Conservation (phyloP, 2,113 vertebrate species). For the Chelonoidis abingdonii region DNA sequence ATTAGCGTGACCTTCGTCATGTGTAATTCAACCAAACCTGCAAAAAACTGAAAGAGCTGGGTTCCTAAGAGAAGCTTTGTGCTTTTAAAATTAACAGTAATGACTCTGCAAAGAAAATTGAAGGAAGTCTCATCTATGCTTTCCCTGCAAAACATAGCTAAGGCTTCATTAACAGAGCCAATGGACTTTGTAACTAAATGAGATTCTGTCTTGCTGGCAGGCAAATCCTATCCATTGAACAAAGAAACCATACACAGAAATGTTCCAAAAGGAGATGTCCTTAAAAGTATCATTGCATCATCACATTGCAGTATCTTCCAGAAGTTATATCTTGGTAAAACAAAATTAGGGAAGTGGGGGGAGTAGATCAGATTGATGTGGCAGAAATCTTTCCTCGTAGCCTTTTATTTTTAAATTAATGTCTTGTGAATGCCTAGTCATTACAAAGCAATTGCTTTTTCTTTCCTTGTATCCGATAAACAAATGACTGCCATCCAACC, state of each 20-base stretch:
- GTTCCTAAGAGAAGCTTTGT: conserved; percentile 43
- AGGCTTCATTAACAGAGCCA: conserved; percentile 70
- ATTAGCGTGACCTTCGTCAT: conserved; percentile 34
- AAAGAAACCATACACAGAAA: conserved; percentile 67
- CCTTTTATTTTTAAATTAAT: conserved; percentile 10
- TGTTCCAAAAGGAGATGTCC: conserved; percentile 55
- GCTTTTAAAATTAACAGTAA: conserved; percentile 53
- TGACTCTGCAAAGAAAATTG: conserved; percentile 8
- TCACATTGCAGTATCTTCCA: neutral
- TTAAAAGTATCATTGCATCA: conserved; percentile 40
- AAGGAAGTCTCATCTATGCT: conserved; percentile 22
- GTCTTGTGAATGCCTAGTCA: neutral
- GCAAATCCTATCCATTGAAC: conserved; percentile 38
- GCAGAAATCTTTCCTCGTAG: neutral
- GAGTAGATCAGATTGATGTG: neutral
- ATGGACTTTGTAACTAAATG: conserved; percentile 62
- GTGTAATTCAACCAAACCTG: conserved; percentile 58
- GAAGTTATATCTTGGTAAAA: conserved; percentile 10
- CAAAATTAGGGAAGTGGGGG: neutral
- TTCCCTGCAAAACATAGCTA: conserved; percentile 52
- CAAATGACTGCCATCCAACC: neutral
- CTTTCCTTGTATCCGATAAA: neutral
- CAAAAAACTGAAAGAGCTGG: conserved; percentile 35
- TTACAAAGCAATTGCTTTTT: neutral
- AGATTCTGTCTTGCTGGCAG: conserved; percentile 52